These are phyloP conservation scores for Caiman crocodilus DNA, from an alignment of 2,797 vertebrate species.

Conservation along the genomic window DNA sequence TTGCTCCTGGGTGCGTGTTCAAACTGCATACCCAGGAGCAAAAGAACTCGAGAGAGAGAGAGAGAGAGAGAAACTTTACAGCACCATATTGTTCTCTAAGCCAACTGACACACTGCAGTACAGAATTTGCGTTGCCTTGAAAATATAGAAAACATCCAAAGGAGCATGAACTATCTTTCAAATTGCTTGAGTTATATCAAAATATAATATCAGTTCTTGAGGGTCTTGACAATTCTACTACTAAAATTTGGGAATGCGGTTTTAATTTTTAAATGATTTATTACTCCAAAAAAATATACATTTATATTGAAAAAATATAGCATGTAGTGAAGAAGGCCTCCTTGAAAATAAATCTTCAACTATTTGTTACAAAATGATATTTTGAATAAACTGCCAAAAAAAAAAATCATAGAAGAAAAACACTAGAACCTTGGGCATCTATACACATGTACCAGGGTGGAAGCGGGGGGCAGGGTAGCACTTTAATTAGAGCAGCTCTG, in stretches of 20 bases:
- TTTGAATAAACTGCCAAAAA: not conserved
- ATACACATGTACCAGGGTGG: too few relatives aligned
- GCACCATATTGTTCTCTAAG: not conserved
- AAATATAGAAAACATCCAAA: not conserved
- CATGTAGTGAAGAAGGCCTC: not conserved
- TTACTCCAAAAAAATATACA: not conserved
- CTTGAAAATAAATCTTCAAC: not conserved
- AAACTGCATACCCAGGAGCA: too few relatives aligned
- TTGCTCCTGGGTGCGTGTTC: too few relatives aligned
- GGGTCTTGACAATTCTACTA: not conserved
- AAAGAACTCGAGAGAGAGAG: too few relatives aligned
- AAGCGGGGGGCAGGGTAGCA: too few relatives aligned
- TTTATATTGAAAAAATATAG: not conserved
- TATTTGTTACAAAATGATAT: not conserved
- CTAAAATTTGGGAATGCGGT: fast-evolving
- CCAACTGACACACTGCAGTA: not conserved
- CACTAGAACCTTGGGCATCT: too few relatives aligned
- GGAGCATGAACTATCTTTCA: not conserved
- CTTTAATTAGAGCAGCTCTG: too few relatives aligned
- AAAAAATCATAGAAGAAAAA: not conserved
- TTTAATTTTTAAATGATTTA: not conserved
- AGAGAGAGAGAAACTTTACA: not conserved
- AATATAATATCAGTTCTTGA: not conserved
- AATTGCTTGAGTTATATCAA: not conserved
- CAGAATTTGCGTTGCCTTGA: not conserved